Evolutionary conservation across 2,888 invertebrate species (phyloP), one percentile per base, ranked within the genome.

Genomic region (Gymnocheta viridis): DNA sequence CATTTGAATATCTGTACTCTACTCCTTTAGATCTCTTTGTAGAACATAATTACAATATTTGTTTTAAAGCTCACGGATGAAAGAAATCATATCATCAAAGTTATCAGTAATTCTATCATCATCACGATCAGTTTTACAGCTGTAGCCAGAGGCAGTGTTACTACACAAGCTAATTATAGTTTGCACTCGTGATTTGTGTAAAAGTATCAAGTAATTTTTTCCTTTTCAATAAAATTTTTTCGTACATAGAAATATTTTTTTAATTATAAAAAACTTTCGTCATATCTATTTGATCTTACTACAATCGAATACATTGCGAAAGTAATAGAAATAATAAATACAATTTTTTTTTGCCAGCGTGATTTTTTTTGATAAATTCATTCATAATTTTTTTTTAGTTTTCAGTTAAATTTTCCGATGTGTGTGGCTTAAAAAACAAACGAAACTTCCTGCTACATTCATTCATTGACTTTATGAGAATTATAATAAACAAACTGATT

Each of bases 61-160:
- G 60, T 47, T 32, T 35, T 35, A 24, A 32, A 56, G 62, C 54
- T 82, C 32, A 51, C 44, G 32, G 38, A 56, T 80, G 56, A 12
- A 41, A 54, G 24, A 49, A 60, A 41, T 24, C 58, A 17, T 60
- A 41, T 58, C 41, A 73, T 56, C 66, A 67, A 2, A n/a, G 19
- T 60, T 67, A 67, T 66, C 47, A 58, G n/a, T 54, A 35, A 32
- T 44, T 2, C 19, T 17, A 35, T 69, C 35, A 81, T 62, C 27
- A 27, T 12, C 29, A 9, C 17, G 41, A 51, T 60, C 17, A 56
- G 54, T 64, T 44, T 32, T 32, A 47, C 58, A 44, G 47, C 32
- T 27, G 27, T 49, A 19, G 24, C 74, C 51, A 27, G 44, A 32
- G 41, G 64, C 41, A 41, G 29, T 51, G 51, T 44, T 29, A 32